Conservation (phyloP, 2,888 invertebrate genomes). For the Frankliniella intonsa region DNA sequence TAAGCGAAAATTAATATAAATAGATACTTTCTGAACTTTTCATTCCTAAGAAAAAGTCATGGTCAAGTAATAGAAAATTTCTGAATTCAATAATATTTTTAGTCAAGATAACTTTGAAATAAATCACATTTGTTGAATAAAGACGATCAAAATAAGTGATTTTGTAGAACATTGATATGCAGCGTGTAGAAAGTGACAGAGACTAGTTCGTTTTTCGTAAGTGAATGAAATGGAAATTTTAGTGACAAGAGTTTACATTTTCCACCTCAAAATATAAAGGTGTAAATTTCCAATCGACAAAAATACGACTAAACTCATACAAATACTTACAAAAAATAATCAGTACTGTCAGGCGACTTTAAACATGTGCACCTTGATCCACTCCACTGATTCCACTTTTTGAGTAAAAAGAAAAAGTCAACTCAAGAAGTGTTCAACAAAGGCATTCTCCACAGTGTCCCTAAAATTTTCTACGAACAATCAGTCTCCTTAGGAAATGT, state of each 20-base stretch:
- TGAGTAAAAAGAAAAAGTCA: constrained; percentile 27
- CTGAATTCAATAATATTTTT: constrained; percentile 20
- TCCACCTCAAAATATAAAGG: background rate
- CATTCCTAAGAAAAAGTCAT: background rate
- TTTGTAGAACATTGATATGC: constrained; percentile 13
- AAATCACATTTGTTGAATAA: constrained; percentile 32
- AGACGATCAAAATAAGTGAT: constrained; percentile 21
- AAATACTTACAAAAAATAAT: constrained; percentile 34
- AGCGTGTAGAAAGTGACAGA: constrained; percentile 12
- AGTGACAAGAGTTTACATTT: background rate
- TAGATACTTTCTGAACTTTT: background rate
- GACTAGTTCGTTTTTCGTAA: constrained; percentile 15
- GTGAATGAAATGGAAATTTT: background rate
- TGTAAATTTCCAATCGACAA: background rate
- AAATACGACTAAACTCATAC: constrained; percentile 25
- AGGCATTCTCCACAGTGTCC: constrained; percentile 30
- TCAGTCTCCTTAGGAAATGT: constrained; percentile 37
- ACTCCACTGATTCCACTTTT: background rate
- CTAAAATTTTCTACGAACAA: constrained; percentile 35
- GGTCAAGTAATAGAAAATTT: background rate
- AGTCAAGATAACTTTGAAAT: constrained; percentile 29
- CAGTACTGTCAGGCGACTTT: constrained; percentile 38
- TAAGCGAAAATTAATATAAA: background rate
- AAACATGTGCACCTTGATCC: constrained; percentile 37
- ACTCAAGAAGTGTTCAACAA: constrained; percentile 36